phyloP scores from a whole-genome alignment of 2,113 vertebrate species.

The Chascanopsetta lugubris region DNA sequence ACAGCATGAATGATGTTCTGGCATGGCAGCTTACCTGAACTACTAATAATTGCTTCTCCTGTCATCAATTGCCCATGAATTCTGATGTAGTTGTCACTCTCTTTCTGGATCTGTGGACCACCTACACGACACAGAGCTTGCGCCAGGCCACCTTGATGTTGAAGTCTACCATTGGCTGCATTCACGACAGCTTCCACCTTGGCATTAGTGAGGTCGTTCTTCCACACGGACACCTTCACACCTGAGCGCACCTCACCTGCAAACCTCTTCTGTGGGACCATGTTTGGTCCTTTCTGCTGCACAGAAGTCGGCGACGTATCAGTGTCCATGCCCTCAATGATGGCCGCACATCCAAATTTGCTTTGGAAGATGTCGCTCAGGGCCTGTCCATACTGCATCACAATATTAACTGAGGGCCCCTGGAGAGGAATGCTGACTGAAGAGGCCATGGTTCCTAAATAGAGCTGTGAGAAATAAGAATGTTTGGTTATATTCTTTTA shows the following conservation, averaged over 20 bases:
- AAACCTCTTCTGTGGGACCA: conserved; percentile 60
- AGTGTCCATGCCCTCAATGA: conserved; percentile 39
- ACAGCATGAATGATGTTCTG: conserved; percentile 86
- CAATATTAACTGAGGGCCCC: conserved; percentile 50
- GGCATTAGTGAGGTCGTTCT: conserved; percentile 85
- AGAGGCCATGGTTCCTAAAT: conserved; percentile 43
- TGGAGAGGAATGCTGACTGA: conserved; percentile 13
- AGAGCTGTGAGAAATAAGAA: neutral
- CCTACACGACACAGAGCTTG: conserved; percentile 78
- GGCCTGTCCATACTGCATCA: conserved; percentile 29
- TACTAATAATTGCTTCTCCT: conserved; percentile 67
- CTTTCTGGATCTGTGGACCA: conserved; percentile 76
- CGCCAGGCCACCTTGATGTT: conserved; percentile 83
- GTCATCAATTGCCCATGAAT: rapidly evolving
- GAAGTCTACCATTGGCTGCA: conserved; percentile 80
- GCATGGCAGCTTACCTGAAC: conserved; percentile 81
- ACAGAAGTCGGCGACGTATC: rapidly evolving
- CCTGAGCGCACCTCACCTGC: conserved; percentile 29
- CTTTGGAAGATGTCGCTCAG: conserved; percentile 70
- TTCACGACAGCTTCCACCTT: conserved; percentile 85
- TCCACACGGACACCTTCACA: conserved; percentile 84
- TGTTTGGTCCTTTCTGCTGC: rapidly evolving
- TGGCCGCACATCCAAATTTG: conserved; percentile 80
- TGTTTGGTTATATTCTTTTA: too few relatives aligned
- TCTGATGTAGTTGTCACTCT: conserved; percentile 41